Evolutionary conservation across 2,113 vertebrate species (phyloP), one percentile per base, ranked within the genome.

Genomic region (Malurus cyaneus): DNA sequence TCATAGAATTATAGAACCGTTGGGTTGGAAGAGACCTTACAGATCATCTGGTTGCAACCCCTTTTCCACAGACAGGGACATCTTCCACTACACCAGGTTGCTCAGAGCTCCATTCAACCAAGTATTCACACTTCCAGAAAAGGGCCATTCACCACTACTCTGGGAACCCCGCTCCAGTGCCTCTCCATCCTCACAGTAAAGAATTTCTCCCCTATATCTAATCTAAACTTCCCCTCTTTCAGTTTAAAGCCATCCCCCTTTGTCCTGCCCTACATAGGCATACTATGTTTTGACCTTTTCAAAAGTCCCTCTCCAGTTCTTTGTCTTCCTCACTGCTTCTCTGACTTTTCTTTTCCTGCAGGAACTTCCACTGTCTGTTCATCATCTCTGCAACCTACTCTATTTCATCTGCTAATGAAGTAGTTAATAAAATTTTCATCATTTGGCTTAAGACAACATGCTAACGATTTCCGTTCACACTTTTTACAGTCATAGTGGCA

Each of bases 341-440:
- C 72, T 65, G 21, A 28, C 12, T 28, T 86, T 73, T 84, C 6
- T 57, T 76, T 76, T 64, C 36, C 53, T 72, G 32, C 25, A 71
- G 36, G n/a, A 86, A 39, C 32, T 80, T 78, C 24, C 24, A 60
- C 49, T 80, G 65, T 76, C 72, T 74, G 14, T 50, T 15, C 21
- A 41, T 69, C 36, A 74, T 93, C 25, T 91, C 87, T 88, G 49
- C 31, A 80, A 62, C 62, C 28, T 54, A 80, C 44, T 89, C 26
- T 39, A 32, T 50, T 49, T 92, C 53, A 84, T 89, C 65, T 94
- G 64, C 44, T 91, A 93, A 96, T 89, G 91, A 95, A 94, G 73
- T 19, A 81, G 92, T 95, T 94, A 96, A 96, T 88, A 66, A 88
- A 89, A 86, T 71, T n/a, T 50, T 86, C 91, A 88, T 96, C 80